Evolutionary conservation across 2,113 vertebrate species (phyloP), one percentile per base, ranked within the genome.

Genomic region (Thunnus thynnus): DNA sequence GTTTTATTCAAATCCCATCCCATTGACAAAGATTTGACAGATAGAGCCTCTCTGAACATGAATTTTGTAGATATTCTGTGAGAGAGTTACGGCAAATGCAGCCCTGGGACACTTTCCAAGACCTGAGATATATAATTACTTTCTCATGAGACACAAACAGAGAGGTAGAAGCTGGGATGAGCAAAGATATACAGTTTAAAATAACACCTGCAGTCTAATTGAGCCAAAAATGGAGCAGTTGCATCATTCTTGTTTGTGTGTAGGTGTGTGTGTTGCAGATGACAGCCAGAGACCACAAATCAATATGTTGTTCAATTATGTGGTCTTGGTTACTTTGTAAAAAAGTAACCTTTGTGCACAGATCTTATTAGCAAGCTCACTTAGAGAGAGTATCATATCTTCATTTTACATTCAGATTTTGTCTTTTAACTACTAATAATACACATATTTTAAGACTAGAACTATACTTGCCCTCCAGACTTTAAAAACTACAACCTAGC

Each of bases 1-100:
- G 86, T 91, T 92, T 93, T 91, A 93, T 92, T 92, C 89, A 93
- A 89, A 93, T 90, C 76, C 83, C 67, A 80, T 90, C 78, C 87
- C 85, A 87, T 86, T 91, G 86, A 91, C 86, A 87, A 78, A 86
- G 79, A 87, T 90, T 90, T 93, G 91, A 94, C 85, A 86, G 84
- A 91, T 91, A 90, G 84, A 88, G 78, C 71, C 72, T 88, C 88
- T 92, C 91, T 68, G 80, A 90, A 79, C 88, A 86, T 89, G 80
- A 73, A 80, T 93, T 94, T 81, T 88, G 85, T 83, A 85, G 83
- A 86, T 88, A 71, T 89, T 86, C 77, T 76, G 69, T 68, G 80
- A 80, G 72, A 75, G 77, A 86, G 78, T 86, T 86, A 84, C 73
- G 74, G 73, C 82, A 85, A 93, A 88, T 87, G 80, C 88, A 79